Evolutionary conservation across 2,113 vertebrate species (phyloP), one percentile per base, ranked within the genome.

Genomic region (Dendrocopos noguchii): DNA sequence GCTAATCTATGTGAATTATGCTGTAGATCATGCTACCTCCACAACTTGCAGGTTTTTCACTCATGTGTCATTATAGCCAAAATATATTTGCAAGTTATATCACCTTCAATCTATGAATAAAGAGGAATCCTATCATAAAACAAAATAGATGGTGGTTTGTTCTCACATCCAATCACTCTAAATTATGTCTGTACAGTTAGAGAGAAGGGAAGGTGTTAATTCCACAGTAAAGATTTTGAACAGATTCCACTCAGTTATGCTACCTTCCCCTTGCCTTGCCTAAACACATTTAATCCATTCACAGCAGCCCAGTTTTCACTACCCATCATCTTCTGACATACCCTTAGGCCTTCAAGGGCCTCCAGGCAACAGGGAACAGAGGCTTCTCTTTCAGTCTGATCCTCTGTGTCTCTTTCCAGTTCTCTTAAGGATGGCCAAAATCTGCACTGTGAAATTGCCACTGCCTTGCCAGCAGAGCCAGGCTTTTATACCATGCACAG

Each of bases 1-100:
- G 36, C 57, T 91, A 94, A 91, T 90, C 82, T 93, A 80, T 75
- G 60, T 56, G 80, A 96, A 34, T 87, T 95, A 94, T 25, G 75
- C 11, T 39, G 53, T 22, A 92, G 81, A 81, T 92, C 82, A 80
- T 71, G 88, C 67, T 91, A 57, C 52, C 34, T 87, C 57, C 57
- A 90, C 64, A 90, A 79, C 56, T 60, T 91, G 46, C 36, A 80
- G 52, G 27, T 78, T 92, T 95, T 94, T 82, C 87, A 92, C 87
- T 91, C 83, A 65, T 56, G 50, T 47, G 82, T 82, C 57, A 22
- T 87, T 93, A 81, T 57, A 92, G 67, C 61, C 74, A 92, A 87
- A 50, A 93, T 33, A 72, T 31, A 81, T 52, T 67, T 71, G 70
- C 87, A 89, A 78, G 65, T 80, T 92, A 59, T 33, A 87, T 56